Conservation (phyloP, 1,140 invertebrate species). For the Leptinotarsa undecemlineata region DNA sequence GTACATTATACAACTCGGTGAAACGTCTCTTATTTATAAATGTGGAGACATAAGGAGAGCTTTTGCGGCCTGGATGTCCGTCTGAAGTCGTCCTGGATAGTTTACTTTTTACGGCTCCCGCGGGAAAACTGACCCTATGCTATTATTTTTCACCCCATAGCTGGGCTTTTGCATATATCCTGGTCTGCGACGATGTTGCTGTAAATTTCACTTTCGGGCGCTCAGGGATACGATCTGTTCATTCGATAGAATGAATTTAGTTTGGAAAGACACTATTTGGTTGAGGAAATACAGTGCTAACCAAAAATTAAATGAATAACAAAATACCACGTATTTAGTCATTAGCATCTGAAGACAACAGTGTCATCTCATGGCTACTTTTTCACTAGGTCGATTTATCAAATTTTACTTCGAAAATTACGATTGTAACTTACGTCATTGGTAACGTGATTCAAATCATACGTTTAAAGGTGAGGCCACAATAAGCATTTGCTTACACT, state of each 20-base stretch:
- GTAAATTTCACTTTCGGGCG: slow-evolving; percentile 37
- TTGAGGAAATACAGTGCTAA: too few relatives aligned
- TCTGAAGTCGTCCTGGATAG: slow-evolving; percentile 51
- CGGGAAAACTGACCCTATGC: slow-evolving; percentile 55
- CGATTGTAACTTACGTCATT: too few relatives aligned
- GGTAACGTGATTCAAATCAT: too few relatives aligned
- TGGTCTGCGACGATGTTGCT: slow-evolving; percentile 42
- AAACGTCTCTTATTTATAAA: slow-evolving; percentile 49
- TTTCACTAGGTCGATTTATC: too few relatives aligned
- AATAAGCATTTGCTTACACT: too few relatives aligned
- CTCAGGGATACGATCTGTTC: neutral
- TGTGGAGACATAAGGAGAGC: slow-evolving; percentile 45
- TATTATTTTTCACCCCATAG: slow-evolving; percentile 57
- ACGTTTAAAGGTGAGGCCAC: too few relatives aligned
- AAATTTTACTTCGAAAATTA: too few relatives aligned
- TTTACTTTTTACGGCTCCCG: slow-evolving; percentile 55
- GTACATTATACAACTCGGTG: slow-evolving; percentile 9
- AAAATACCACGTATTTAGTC: too few relatives aligned
- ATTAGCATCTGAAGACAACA: too few relatives aligned
- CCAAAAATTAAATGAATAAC: too few relatives aligned
- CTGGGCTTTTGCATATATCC: slow-evolving; percentile 54
- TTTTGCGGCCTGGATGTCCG: slow-evolving; percentile 50
- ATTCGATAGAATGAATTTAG: neutral
- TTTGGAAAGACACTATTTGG: too few relatives aligned
- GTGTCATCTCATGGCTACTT: too few relatives aligned